phyloP scores from a whole-genome alignment of 2,797 vertebrate genomes.

The Anisognathus igniventris region DNA sequence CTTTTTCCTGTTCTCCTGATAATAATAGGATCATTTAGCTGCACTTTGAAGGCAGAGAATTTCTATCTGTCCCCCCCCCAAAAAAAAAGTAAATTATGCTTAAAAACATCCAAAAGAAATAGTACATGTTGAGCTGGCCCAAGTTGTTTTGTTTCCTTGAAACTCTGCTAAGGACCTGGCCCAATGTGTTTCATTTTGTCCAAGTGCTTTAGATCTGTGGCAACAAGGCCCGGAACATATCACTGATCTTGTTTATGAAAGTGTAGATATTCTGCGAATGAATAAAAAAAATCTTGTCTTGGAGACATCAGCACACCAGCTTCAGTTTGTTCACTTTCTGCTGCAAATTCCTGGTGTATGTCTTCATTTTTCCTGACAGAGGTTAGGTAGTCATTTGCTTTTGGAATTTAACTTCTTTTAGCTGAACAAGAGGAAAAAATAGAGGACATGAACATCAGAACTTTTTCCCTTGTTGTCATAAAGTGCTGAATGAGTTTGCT shows the following conservation, averaged over 20 bases:
- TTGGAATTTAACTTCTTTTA: not conserved
- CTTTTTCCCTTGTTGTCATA: not conserved
- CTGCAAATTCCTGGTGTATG: not conserved
- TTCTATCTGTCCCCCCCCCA: not conserved
- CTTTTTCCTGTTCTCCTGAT: not conserved
- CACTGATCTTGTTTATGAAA: not conserved
- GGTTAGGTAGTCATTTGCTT: not conserved
- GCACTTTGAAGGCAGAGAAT: not conserved
- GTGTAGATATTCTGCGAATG: not conserved
- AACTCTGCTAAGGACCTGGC: not conserved
- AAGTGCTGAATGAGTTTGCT: not conserved
- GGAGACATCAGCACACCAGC: not conserved
- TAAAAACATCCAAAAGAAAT: conserved; percentile 12
- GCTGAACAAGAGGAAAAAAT: not conserved
- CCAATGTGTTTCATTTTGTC: not conserved
- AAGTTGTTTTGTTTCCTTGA: not conserved
- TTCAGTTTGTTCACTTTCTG: not conserved
- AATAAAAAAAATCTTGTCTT: not conserved
- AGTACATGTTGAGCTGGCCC: not conserved
- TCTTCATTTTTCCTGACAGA: not conserved
- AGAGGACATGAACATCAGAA: not conserved
- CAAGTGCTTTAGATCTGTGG: not conserved
- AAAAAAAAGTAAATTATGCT: not conserved
- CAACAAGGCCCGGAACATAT: not conserved
- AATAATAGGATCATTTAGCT: not conserved